phyloP scores from a whole-genome alignment of 2,888 invertebrate species.

The Drosophila neutralis region DNA sequence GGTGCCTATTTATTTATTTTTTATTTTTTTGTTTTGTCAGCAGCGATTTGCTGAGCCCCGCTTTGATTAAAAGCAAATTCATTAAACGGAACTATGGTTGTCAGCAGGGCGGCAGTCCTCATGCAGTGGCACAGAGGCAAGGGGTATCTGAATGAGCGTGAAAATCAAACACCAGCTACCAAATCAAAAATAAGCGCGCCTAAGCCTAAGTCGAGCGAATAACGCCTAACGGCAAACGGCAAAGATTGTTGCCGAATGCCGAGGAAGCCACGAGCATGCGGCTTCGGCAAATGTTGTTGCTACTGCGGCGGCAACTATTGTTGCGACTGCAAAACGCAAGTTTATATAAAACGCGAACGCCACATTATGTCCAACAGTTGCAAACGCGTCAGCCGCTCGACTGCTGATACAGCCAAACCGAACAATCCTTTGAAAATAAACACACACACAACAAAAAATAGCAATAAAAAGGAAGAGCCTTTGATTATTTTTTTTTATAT shows the following conservation, averaged over 20 bases:
- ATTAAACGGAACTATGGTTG: constrained; percentile 67
- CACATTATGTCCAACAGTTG: constrained; percentile 66
- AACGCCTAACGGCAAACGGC: neutral
- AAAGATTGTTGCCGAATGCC: constrained; percentile 14
- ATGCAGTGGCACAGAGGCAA: neutral
- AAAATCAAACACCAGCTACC: constrained; percentile 61
- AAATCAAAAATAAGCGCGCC: constrained; percentile 37
- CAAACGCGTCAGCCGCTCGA: constrained; percentile 64
- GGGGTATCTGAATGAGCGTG: constrained; percentile 60
- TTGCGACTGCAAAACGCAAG: constrained; percentile 50
- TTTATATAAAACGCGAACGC: constrained; percentile 69
- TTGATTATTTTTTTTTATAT: neutral
- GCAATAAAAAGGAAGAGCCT: constrained; percentile 19
- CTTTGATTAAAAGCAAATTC: constrained; percentile 60
- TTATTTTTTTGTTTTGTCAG: neutral
- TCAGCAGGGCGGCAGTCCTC: neutral
- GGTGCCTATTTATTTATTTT: constrained; percentile 25
- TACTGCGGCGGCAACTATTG: constrained; percentile 14
- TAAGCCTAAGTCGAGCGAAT: constrained; percentile 18
- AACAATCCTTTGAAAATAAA: neutral
- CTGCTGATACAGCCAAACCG: constrained; percentile 21
- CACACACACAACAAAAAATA: neutral
- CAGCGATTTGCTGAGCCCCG: constrained; percentile 21
- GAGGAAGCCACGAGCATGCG: constrained; percentile 18
- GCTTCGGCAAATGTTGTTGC: constrained; percentile 33